These are phyloP conservation scores for Lophotriccus pileatus DNA, from an alignment of 2,797 vertebrate genomes.

Conservation along the genomic window DNA sequence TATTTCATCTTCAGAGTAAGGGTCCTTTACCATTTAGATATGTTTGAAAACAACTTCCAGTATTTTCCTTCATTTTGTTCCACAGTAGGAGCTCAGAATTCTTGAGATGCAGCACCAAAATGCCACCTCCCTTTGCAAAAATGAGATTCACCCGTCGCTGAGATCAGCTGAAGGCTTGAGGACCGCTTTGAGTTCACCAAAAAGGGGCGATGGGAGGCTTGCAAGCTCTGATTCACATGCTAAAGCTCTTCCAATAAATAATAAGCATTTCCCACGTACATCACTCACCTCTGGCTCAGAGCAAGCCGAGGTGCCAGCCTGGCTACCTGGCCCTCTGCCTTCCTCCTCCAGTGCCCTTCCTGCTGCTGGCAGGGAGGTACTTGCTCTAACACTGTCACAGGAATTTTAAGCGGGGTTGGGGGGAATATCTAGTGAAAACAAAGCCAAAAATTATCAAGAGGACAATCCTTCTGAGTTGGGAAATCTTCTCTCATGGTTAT, in stretches of 20 bases:
- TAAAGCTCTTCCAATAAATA: neutral
- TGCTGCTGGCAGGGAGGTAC: neutral
- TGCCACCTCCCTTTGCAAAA: neutral
- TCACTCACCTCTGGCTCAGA: neutral
- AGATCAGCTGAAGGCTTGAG: neutral
- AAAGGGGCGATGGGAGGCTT: neutral
- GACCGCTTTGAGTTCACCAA: neutral
- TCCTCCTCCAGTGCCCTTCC: neutral
- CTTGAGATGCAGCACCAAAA: neutral
- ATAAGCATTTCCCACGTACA: neutral
- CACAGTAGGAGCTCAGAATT: neutral
- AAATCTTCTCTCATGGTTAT: constrained; percentile 46
- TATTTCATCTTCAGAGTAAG: neutral
- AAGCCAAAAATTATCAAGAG: constrained; percentile 5
- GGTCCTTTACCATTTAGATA: neutral
- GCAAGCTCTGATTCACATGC: neutral
- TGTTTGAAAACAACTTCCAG: fast-evolving
- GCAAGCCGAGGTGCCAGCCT: neutral
- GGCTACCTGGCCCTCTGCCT: neutral
- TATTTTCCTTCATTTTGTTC: neutral
- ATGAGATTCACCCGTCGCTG: neutral
- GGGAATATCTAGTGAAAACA: neutral
- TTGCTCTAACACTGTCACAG: neutral
- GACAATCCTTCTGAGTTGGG: constrained; percentile 30
- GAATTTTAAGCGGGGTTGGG: neutral